Evolutionary conservation across 2,888 invertebrate species (phyloP), one percentile per base, ranked within the genome.

Genomic region (Empis stercorea): DNA sequence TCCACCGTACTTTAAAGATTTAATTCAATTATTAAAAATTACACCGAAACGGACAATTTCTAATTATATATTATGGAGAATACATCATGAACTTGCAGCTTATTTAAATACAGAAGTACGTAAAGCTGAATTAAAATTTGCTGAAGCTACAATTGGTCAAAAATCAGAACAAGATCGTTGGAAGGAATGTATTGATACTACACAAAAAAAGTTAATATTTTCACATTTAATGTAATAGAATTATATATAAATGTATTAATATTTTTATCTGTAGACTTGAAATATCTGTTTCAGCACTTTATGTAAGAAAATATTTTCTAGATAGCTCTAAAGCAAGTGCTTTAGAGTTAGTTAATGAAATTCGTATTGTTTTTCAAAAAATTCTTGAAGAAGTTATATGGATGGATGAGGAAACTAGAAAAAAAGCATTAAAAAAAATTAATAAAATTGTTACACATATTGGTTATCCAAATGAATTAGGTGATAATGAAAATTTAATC

Each of bases 61-160:
- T 1, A 92, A 92, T 71, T 93, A 92, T 63, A 78, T 86, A 46
- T 77, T 89, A 77, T 92, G 91, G 89, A 75, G 89, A 45, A 83
- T 82, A 1, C 81, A 84, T 0, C 81, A 81, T 1, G 80, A 83
- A 1, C 80, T 84, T 0, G 78, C 85, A 3, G 78, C 80, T 4
- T 88, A 85, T 63, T 67, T 91, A 52, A 83, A 78, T 1, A 84
- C 87, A 38, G 74, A 74, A 44, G 72, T 86, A 37, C 73, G 87
- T 1, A 76, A 80, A 37, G 71, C 86, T 1, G 86, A 87, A 61
- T 70, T 87, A 37, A 76, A 79, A 23, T 88, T 84, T 66, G 80
- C 81, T 44, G 82, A 85, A 1, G 79, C 79, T 0, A 72, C 87
- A 10, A 82, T 81, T 14, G 88, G 88, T 9, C 80, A 80, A 65